phyloP scores from a whole-genome alignment of 2,797 vertebrate species.

The Coluber constrictor region DNA sequence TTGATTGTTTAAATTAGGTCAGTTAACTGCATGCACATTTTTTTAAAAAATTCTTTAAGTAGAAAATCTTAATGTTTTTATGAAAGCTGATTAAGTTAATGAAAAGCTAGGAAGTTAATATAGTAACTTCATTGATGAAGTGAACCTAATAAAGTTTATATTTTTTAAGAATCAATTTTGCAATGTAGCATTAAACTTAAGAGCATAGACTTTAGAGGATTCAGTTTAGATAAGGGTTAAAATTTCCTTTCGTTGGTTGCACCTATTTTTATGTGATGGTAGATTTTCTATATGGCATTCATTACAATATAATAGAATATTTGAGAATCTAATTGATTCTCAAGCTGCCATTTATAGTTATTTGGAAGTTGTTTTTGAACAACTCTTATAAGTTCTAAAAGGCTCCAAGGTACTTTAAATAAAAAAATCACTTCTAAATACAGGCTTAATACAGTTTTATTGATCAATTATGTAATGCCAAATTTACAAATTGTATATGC shows the following conservation, averaged over 20 bases:
- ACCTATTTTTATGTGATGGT: background rate
- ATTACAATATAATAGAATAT: background rate
- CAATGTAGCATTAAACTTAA: background rate
- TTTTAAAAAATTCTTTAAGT: background rate
- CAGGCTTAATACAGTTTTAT: background rate
- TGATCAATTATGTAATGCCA: background rate
- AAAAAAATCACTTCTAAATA: background rate
- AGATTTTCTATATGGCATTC: background rate
- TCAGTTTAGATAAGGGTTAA: background rate
- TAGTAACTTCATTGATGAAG: background rate
- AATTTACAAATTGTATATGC: background rate
- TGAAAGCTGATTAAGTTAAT: background rate
- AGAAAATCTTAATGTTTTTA: background rate
- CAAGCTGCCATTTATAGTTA: background rate
- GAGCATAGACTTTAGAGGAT: background rate
- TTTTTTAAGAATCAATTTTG: background rate
- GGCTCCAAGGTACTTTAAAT: background rate
- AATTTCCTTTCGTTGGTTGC: background rate
- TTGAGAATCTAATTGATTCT: background rate
- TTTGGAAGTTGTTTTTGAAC: background rate
- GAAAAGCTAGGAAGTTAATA: background rate
- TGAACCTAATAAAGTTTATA: background rate
- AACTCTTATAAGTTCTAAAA: background rate
- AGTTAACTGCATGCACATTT: background rate
- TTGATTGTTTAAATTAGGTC: background rate